These are phyloP conservation scores for Neodiprion pinetum DNA, from an alignment of 1,140 invertebrate species.

Conservation along the genomic window DNA sequence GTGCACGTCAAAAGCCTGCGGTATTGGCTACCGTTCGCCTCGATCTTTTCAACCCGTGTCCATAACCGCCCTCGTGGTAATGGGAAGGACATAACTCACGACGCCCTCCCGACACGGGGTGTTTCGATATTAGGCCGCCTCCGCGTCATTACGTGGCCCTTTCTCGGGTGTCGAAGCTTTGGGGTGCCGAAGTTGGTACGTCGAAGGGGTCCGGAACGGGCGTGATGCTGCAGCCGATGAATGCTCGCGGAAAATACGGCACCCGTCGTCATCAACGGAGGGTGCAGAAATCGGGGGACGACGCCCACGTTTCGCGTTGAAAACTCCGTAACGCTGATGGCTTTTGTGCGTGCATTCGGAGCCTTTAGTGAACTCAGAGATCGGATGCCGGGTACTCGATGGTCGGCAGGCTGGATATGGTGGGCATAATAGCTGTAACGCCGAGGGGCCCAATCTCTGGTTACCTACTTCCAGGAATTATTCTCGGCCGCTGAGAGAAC, in stretches of 20 bases:
- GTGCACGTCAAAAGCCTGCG: not conserved
- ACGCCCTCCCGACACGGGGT: slow-evolving; percentile 1
- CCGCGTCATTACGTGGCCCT: not conserved
- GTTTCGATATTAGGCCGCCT: not conserved
- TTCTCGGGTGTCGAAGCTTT: not conserved
- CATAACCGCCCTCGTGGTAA: not conserved
- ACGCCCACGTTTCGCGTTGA: no score
- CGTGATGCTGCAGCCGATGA: slow-evolving; percentile 4
- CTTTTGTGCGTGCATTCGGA: no score
- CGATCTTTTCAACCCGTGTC: not conserved
- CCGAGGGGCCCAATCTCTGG: not conserved
- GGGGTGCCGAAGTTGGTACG: not conserved
- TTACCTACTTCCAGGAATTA: not conserved
- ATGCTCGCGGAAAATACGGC: not conserved
- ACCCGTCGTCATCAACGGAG: not conserved
- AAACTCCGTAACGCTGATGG: no score
- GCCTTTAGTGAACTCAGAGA: no score
- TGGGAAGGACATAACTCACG: not conserved
- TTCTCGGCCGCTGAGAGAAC: not conserved
- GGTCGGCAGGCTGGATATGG: no score
- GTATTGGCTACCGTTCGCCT: not conserved
- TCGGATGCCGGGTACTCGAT: no score
- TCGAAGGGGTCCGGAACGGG: not conserved
- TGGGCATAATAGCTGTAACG: not conserved
- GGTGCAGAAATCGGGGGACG: not conserved